phyloP scores from a whole-genome alignment of 2,888 invertebrate genomes.

The Apamea anceps region DNA sequence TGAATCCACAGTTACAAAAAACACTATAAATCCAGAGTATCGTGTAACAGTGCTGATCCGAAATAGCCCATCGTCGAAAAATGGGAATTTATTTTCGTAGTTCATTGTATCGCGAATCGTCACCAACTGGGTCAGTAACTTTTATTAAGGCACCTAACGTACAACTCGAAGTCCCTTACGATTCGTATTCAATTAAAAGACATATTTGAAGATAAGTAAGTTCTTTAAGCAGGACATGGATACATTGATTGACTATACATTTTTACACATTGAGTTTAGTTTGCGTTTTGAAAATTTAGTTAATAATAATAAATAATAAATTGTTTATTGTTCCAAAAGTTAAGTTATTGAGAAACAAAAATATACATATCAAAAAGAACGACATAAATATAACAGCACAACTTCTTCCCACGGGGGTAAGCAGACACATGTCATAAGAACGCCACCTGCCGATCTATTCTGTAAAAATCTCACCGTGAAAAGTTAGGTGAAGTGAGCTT shows the following conservation, averaged over 20 bases:
- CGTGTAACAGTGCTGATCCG: constrained; percentile 2
- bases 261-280: not conserved
- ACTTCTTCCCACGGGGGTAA: no score
- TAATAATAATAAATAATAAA: no score
- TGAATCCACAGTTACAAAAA: not conserved
- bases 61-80: constrained; percentile 11
- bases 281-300: no score
- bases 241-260: not conserved
- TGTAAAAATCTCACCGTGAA: no score
- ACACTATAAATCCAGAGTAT: constrained; percentile 27
- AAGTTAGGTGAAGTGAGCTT: no score
- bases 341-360: no score
- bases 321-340: no score
- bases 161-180: not conserved
- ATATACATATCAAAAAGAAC: no score
- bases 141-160: not conserved
- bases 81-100: constrained; percentile 38
- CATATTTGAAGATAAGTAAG: not conserved
- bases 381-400: no score
- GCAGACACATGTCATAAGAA: no score
- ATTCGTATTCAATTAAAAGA: constrained; percentile 13
- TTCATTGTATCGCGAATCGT: constrained; percentile 19
- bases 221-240: no score
- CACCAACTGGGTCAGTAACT: constrained; percentile 11
- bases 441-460: no score